These are phyloP conservation scores for Brachyalestes nurse DNA, from an alignment of 2,797 vertebrate species.

Conservation along the genomic window DNA sequence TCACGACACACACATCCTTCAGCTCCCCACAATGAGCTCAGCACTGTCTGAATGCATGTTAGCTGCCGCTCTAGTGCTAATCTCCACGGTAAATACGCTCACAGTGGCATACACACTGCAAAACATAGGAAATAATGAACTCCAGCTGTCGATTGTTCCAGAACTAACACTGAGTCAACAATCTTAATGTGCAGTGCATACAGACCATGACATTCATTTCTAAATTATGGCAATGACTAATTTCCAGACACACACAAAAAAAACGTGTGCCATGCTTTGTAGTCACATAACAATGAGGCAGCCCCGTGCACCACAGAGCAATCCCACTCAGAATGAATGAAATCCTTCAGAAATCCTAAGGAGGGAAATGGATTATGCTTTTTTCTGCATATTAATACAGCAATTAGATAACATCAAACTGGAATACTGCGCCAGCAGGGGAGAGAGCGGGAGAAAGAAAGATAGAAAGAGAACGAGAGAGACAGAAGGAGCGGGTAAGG, in stretches of 20 bases:
- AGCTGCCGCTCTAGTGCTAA: constrained; percentile 4
- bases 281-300: constrained; percentile 2
- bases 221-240: constrained; percentile 11
- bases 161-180: constrained; percentile 28
- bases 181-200: constrained; percentile 24
- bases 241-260: constrained; percentile 13
- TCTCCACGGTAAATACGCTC: constrained; percentile 38
- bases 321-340: constrained; percentile 38
- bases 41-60: constrained; percentile 4
- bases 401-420: constrained; percentile 52
- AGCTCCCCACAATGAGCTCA: background rate
- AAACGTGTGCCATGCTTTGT: constrained; percentile 1
- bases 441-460: background rate
- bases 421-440: constrained; percentile 21
- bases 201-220: constrained; percentile 26
- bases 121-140: constrained; percentile 28
- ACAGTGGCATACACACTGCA: constrained; percentile 12
- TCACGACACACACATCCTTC: background rate
- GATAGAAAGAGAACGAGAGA: background rate
- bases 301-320: background rate
- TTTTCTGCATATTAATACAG: constrained; percentile 37
- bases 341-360: constrained; percentile 22
- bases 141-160: constrained; percentile 30
- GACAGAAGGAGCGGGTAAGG: background rate
- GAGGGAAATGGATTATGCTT: constrained; percentile 30